Conservation (phyloP, 2,113 vertebrate species). For the Protobothrops mucrosquamatus region DNA sequence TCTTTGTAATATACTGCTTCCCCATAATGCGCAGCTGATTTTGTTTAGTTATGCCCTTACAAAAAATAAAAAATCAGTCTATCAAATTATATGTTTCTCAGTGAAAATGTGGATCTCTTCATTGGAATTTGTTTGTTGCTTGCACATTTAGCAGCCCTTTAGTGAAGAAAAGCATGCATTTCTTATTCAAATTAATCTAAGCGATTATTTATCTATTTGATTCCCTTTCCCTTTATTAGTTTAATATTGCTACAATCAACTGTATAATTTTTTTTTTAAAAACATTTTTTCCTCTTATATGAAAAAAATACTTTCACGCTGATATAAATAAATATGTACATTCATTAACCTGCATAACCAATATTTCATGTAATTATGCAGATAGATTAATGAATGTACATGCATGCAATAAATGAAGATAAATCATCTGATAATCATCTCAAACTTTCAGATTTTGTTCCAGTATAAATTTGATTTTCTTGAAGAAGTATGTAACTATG, state of each 20-base stretch:
- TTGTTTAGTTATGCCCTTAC: neutral
- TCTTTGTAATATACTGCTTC: neutral
- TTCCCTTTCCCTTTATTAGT: neutral
- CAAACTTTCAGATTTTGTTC: constrained; percentile 80
- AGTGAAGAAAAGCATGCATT: neutral
- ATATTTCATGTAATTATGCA: neutral
- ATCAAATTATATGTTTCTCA: neutral
- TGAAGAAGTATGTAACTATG: constrained; percentile 93
- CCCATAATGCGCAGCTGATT: neutral
- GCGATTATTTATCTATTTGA: neutral
- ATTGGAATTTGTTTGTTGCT: neutral
- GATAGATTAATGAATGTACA: neutral
- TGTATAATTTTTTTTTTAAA: neutral
- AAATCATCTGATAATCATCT: neutral
- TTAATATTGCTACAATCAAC: neutral
- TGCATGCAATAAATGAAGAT: neutral
- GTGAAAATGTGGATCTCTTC: neutral
- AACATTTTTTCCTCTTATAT: neutral
- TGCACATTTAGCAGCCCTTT: neutral
- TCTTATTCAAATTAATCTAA: neutral
- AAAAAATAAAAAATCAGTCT: neutral
- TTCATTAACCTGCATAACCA: neutral
- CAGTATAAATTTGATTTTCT: constrained; percentile 97
- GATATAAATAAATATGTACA: neutral
- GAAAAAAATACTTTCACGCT: neutral